phyloP scores from a whole-genome alignment of 2,888 invertebrate genomes.

The Yponomeuta evonymella region DNA sequence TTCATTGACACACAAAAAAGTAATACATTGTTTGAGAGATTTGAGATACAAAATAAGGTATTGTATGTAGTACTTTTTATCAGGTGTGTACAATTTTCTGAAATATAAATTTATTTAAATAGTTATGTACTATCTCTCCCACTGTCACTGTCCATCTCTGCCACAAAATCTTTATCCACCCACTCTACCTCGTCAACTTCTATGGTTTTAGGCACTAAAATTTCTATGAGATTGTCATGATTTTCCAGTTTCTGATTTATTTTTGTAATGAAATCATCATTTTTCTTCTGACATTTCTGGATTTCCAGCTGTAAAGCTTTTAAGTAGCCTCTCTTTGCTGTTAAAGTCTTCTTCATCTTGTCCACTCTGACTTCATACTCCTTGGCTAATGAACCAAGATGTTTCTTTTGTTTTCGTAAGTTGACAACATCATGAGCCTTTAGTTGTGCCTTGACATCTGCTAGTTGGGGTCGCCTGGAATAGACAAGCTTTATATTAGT shows the following conservation, averaged over 20 bases:
- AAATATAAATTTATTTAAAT: conserved; percentile 73
- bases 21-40: conserved; percentile 45
- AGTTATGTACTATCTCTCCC: conserved; percentile 31
- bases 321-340: conserved; percentile 59
- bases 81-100: conserved; percentile 73
- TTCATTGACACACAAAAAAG: conserved; percentile 56
- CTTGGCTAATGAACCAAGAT: conserved; percentile 53
- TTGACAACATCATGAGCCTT: conserved; percentile 54
- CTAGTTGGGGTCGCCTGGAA: conserved; percentile 61
- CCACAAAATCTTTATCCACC: conserved; percentile 45
- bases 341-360: conserved; percentile 49
- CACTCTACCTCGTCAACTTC: conserved; percentile 38
- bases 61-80: conserved; percentile 69
- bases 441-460: conserved; percentile 54
- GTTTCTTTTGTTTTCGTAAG: conserved; percentile 53
- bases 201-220: conserved; percentile 31
- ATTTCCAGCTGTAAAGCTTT: conserved; percentile 64
- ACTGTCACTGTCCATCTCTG: conserved; percentile 45
- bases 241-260: conserved; percentile 50
- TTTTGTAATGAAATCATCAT: conserved; percentile 49
- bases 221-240: conserved; percentile 40
- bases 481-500: background rate
- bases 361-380: conserved; percentile 59
- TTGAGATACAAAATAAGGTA: conserved; percentile 54
- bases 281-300: conserved; percentile 63